Evolutionary conservation across 2,888 invertebrate genomes (phyloP).

Genomic region (Trichopria drosophilae): DNA sequence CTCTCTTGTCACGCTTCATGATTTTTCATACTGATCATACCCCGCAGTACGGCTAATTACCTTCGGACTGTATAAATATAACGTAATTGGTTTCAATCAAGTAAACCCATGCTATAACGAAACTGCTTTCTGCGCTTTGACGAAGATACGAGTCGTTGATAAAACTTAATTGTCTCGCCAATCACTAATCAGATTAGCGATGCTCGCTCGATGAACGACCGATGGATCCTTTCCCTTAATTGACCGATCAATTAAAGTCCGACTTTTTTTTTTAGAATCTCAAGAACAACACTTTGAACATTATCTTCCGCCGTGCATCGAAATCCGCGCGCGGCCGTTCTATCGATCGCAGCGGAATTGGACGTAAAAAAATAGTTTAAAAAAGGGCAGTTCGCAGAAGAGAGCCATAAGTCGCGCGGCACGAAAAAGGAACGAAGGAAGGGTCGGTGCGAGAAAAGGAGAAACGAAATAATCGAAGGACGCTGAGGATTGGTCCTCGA

Average conservation of each 20-base stretch:
- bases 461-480: not conserved
- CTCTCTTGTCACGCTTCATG: too few species aligned
- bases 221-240: slow-evolving; percentile 13
- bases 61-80: too few species aligned
- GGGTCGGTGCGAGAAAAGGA: not conserved
- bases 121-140: too few species aligned
- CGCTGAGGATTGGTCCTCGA: not conserved
- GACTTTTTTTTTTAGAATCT: slow-evolving; percentile 4
- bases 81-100: too few species aligned
- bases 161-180: slow-evolving; percentile 31
- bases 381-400: slow-evolving; percentile 10
- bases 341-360: slow-evolving; percentile 5
- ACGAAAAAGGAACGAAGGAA: slow-evolving; percentile 12
- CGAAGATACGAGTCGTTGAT: slow-evolving; percentile 26
- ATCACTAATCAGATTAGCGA: slow-evolving; percentile 29
- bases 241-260: slow-evolving; percentile 29
- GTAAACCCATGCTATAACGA: too few species aligned
- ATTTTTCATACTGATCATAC: too few species aligned
- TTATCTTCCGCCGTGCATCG: slow-evolving; percentile 2
- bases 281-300: slow-evolving; percentile 7
- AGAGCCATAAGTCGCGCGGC: slow-evolving; percentile 10
- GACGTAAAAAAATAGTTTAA: slow-evolving; percentile 3
- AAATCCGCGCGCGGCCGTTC: slow-evolving; percentile 1
- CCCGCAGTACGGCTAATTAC: too few species aligned
- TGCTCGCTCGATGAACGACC: not conserved